These are phyloP conservation scores for Pionites leucogaster DNA, from an alignment of 2,113 vertebrate species.

Conservation along the genomic window DNA sequence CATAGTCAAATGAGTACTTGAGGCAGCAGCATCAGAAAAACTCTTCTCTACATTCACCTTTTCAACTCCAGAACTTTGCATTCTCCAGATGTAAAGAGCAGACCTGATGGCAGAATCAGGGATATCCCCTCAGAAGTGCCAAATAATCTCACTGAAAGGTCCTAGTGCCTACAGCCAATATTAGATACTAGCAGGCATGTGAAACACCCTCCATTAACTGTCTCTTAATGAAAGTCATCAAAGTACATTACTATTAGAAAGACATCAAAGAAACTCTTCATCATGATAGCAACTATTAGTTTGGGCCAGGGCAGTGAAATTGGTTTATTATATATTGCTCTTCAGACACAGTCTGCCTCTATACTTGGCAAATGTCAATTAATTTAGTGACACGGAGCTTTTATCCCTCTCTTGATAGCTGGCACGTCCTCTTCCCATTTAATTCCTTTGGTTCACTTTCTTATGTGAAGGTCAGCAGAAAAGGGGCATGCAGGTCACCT, in stretches of 20 bases:
- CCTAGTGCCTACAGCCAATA: neutral
- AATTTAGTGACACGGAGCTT: conserved; percentile 15
- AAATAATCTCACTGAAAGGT: neutral
- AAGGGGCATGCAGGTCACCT: neutral
- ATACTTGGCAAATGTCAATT: conserved; percentile 41
- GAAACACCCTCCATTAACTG: neutral
- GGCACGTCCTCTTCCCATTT: neutral
- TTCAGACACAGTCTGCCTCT: neutral
- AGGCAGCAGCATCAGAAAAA: neutral
- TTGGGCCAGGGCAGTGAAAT: conserved; percentile 27
- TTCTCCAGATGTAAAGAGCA: neutral
- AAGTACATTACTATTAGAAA: neutral
- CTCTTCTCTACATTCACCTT: neutral
- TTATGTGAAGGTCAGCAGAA: neutral
- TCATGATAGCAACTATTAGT: neutral
- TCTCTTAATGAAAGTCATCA: neutral
- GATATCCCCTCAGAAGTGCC: neutral
- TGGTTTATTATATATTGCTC: conserved; percentile 20
- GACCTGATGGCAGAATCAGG: neutral
- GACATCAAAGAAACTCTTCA: conserved; percentile 26
- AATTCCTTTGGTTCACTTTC: conserved; percentile 8
- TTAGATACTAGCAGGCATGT: neutral
- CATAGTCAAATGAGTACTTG: neutral
- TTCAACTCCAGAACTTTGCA: neutral
- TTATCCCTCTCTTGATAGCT: conserved; percentile 23